Base-by-base conservation (phyloP, 2,113 vertebrate species). In the Herpailurus yagouaroundi region DNA sequence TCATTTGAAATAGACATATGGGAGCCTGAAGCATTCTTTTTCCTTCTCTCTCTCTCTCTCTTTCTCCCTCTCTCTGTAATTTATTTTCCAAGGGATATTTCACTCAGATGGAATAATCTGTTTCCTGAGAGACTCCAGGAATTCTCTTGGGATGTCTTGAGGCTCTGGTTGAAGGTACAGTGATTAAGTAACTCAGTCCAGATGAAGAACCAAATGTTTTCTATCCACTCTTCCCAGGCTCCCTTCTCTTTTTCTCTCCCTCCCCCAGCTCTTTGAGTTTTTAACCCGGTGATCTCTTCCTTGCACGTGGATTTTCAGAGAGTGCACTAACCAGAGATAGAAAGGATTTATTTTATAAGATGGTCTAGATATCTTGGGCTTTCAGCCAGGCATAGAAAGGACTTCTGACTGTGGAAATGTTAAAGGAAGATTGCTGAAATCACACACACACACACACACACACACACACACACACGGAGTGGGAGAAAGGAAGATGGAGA, bases 1-100 rank as follows among this genome's bases (percentile, higher is more conserved):
- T 96, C 64, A 95, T 55, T 77, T 81, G 74, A 96, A 96, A 91
- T 45, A 83, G 74, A 96, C 74, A 93, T 8, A 66, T 74, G 73
- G 31, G 45, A 89, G n/a, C 41, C 19, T 52, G 12, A 69, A 92
- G 60, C 66, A 15, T 87, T 85, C 19, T 69, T 27, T 64, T 27
- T 64, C 60, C 45, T 45, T 63, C 48, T 64, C 38, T 33, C 50
- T 50, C 38, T 33, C 50, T 50, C 23, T 73, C 29, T 12, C 11
- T 31, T 13, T 31, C 38, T 85, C 8, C 41, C 2, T 38, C 18
- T 74, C 3, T 68, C 7, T 91, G 31, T 64, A 63, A 91, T 95
- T 95, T 94, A 85, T 97, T 97, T 97, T 94, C 95, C 94, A 89
- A 77, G 88, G 66, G 97, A 88, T 76, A 92, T 45, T 96, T 95